phyloP scores from a whole-genome alignment of 2,888 invertebrate species.

The Acanthosoma haemorrhoidale region DNA sequence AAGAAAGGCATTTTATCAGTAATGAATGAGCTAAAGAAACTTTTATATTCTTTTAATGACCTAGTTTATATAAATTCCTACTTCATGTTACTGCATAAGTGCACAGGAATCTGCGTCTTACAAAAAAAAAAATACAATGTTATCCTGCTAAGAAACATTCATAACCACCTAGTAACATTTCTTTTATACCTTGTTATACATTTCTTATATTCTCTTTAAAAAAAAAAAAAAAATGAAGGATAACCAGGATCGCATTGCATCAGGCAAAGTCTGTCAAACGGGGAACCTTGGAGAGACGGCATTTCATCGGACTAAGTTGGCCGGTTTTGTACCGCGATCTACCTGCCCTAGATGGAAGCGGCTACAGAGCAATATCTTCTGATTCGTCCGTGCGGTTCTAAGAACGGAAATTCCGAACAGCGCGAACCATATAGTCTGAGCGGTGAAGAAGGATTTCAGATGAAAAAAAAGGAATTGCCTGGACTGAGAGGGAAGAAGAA shows the following conservation, averaged over 20 bases:
- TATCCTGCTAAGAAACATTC: too few relatives aligned
- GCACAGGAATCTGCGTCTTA: too few relatives aligned
- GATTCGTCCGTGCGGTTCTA: not conserved
- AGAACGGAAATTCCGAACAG: not conserved
- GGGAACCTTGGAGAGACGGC: slow-evolving; percentile 1
- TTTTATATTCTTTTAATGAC: too few relatives aligned
- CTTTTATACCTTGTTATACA: not conserved
- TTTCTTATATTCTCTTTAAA: not conserved
- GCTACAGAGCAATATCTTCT: not conserved
- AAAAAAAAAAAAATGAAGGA: not conserved
- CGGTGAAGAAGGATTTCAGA: not conserved
- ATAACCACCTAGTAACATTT: too few relatives aligned
- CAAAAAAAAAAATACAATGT: too few relatives aligned
- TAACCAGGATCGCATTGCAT: not conserved
- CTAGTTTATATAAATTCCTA: too few relatives aligned
- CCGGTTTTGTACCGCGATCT: not conserved
- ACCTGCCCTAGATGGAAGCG: not conserved
- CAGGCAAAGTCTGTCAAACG: not conserved
- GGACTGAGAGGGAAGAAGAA: not conserved
- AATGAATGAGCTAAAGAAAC: too few relatives aligned
- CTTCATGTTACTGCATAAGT: too few relatives aligned
- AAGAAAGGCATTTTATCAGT: too few relatives aligned
- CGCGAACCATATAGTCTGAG: not conserved
- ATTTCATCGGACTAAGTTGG: not conserved
- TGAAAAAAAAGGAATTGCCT: not conserved